These are phyloP conservation scores for Percopsis transmontana DNA, from an alignment of 2,113 vertebrate species.

Conservation along the genomic window DNA sequence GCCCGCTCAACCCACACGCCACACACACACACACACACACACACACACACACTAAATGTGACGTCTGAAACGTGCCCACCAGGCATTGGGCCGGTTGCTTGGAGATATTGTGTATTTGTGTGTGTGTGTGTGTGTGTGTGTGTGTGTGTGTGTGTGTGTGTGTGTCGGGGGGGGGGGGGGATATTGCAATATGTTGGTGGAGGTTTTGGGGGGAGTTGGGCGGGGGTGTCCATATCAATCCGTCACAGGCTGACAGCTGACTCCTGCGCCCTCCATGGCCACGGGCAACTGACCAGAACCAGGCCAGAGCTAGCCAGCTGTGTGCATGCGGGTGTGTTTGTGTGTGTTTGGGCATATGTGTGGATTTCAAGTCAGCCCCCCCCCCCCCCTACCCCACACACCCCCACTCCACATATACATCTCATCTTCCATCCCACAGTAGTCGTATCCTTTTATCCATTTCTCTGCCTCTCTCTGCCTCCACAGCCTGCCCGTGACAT, in stretches of 20 bases:
- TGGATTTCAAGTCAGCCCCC: not conserved
- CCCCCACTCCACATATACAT: slow-evolving; percentile 12
- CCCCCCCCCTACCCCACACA: not conserved
- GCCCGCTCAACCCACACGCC: slow-evolving; percentile 10
- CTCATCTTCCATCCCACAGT: slow-evolving; percentile 53
- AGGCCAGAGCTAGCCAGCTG: slow-evolving; percentile 69
- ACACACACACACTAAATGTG: slow-evolving; percentile 53
- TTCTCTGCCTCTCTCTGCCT: slow-evolving; percentile 50
- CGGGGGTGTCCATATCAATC: slow-evolving; percentile 91
- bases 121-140: no score
- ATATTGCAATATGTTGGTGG: slow-evolving; percentile 50
- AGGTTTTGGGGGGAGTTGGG: slow-evolving; percentile 76
- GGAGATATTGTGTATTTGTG: slow-evolving; percentile 41
- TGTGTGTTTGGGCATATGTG: slow-evolving; percentile 17
- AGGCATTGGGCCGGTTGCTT: slow-evolving; percentile 81
- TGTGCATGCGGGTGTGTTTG: not conserved
- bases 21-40: not conserved
- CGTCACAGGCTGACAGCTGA: slow-evolving; percentile 89
- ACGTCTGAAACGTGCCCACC: slow-evolving; percentile 83
- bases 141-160: not conserved
- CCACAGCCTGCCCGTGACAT: slow-evolving; percentile 77
- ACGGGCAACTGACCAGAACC: slow-evolving; percentile 86
- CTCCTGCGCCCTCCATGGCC: slow-evolving; percentile 81
- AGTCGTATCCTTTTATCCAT: slow-evolving; percentile 58
- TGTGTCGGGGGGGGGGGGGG: slow-evolving; percentile 31